These are phyloP conservation scores for Drosophila novamexicana DNA, from an alignment of 1,140 invertebrate species.

Conservation along the genomic window DNA sequence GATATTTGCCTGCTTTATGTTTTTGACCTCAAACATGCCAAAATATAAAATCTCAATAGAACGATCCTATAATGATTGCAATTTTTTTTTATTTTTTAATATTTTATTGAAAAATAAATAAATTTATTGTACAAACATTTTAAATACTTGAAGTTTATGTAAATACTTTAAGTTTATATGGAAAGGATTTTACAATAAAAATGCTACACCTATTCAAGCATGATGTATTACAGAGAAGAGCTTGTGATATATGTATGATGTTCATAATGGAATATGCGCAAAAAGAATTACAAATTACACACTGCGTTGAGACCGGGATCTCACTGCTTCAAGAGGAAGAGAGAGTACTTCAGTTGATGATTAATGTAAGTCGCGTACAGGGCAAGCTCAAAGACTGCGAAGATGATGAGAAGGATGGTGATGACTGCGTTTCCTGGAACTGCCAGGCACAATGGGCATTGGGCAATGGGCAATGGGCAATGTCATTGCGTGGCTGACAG, in stretches of 20 bases:
- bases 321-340: background rate
- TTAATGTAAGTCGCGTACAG: conserved; percentile 80
- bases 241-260: conserved; percentile 56
- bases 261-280: conserved; percentile 61
- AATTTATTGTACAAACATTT: too few relatives aligned
- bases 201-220: background rate
- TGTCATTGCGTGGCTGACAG: conserved; percentile 70
- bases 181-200: background rate
- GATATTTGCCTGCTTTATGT: too few relatives aligned
- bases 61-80: too few relatives aligned
- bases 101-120: background rate
- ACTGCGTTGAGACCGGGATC: conserved; percentile 12
- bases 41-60: too few relatives aligned
- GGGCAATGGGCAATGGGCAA: conserved; percentile 47
- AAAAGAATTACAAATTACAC: conserved; percentile 77
- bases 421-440: conserved; percentile 72
- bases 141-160: background rate
- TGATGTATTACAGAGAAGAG: background rate
- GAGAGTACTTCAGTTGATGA: conserved; percentile 57
- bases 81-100: background rate
- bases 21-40: too few relatives aligned
- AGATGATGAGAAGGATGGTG: conserved; percentile 52
- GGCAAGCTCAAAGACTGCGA: conserved; percentile 42
- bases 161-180: background rate
- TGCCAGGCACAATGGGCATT: conserved; percentile 63